Base-by-base conservation (phyloP, 2,888 invertebrate species). In the Psylliodes chrysocephalus region DNA sequence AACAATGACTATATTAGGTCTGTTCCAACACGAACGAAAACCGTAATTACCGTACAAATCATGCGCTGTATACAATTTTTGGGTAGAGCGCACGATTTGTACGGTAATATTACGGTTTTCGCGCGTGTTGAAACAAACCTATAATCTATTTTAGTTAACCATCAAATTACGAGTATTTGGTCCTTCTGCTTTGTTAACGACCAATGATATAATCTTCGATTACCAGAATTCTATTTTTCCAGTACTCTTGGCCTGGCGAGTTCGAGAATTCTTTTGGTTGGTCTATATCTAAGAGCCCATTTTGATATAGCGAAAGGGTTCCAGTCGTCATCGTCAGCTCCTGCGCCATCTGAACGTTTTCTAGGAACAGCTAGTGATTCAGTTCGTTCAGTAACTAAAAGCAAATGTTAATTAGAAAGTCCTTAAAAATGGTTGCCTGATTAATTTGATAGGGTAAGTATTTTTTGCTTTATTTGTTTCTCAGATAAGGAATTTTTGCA, bases 211-310 rank as follows among this genome's bases (percentile, higher is more conserved):
- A 33, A 33, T n/a, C 33, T 7, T 7, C n/a, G n/a, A 33, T 33
- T 4, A 35, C 2, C 12, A 35, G 14, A 33, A 33, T 33, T 33
- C 5, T 1, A 7, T 68, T 71, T 73, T 7, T 73, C 71, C 66
- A 78, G 60, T 64, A 79, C 77, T 30, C 63, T 64, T 1, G 85
- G 86, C 67, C 83, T 82, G 0, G 86, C 83, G 55, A 86, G 69
- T 68, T 85, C 82, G 19, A 79, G 71, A 35, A 84, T 83, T 63
- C 86, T 82, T 1, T 79, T 69, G 1, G 84, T 77, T 5, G 84
- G 71, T 65, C 82, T 82, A 60, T 84, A 85, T 66, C 84, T 86
- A n/a, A 86, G 75, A 0, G 86, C 86, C 60, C 81, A 82, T 8
- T 81, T 81, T 0, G 83, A 79, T 15, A 86, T 83, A 1, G 77